Evolutionary conservation across 2,113 vertebrate species (phyloP).

Genomic region (Natator depressus): DNA sequence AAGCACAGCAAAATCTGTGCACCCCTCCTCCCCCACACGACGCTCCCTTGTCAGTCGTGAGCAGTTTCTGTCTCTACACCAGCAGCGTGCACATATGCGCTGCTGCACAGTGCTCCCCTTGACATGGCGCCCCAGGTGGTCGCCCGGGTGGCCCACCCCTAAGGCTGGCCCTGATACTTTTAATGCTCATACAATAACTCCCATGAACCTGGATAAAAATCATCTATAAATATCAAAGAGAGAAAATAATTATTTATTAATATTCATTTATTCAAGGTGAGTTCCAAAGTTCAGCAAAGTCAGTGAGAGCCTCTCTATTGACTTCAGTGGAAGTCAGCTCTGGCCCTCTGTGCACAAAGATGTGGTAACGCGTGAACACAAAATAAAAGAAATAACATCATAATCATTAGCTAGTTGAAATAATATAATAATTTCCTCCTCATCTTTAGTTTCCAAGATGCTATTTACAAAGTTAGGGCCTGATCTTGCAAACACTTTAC

Average conservation of each 20-base stretch:
- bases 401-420: background rate
- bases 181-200: background rate
- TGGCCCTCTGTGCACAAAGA: background rate
- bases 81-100: too few relatives aligned
- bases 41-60: too few relatives aligned
- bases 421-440: background rate
- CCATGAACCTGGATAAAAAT: background rate
- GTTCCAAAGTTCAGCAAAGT: background rate
- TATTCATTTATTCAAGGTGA: background rate
- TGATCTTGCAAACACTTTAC: background rate
- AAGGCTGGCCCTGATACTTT: too few relatives aligned
- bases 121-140: too few relatives aligned
- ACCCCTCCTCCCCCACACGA: too few relatives aligned
- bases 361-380: background rate
- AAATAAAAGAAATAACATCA: background rate
- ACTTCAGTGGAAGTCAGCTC: background rate
- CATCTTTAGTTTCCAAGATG: background rate
- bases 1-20: too few relatives aligned
- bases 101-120: too few relatives aligned
- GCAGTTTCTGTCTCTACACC: too few relatives aligned
- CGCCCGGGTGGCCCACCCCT: too few relatives aligned
- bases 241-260: background rate
- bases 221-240: background rate
- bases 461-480: background rate
- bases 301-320: background rate